phyloP scores from a whole-genome alignment of 2,113 vertebrate species.

The Microtus ochrogaster region DNA sequence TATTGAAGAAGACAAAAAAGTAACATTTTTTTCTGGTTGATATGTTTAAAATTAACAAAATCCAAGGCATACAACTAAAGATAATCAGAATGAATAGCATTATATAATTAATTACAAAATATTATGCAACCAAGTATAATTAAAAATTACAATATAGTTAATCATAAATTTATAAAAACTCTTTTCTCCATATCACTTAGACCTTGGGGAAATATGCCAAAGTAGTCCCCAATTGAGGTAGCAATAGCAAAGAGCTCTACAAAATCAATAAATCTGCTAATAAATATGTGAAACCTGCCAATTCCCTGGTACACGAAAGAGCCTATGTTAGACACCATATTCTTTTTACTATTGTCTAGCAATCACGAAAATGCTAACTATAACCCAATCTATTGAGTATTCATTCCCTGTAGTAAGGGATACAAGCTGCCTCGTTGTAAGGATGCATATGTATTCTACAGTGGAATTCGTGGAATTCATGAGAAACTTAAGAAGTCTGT shows the following conservation, averaged over 20 bases:
- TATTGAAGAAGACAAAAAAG: constrained; percentile 15
- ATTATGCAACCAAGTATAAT: neutral
- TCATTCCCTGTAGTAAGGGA: neutral
- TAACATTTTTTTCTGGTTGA: neutral
- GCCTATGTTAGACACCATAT: neutral
- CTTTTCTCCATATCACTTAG: neutral
- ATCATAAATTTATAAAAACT: neutral
- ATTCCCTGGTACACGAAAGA: neutral
- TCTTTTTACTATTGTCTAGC: neutral
- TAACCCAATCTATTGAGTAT: neutral
- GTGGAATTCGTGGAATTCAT: neutral
- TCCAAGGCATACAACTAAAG: constrained; percentile 53
- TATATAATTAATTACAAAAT: neutral
- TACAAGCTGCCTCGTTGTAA: neutral
- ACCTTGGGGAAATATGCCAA: neutral
- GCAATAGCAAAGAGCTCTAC: neutral
- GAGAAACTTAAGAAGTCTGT: neutral
- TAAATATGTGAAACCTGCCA: neutral
- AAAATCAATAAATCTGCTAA: neutral
- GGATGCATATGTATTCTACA: neutral
- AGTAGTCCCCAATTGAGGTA: neutral
- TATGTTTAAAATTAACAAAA: constrained; percentile 42
- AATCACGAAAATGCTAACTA: neutral
- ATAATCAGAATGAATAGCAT: constrained; percentile 24
- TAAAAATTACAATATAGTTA: neutral